Evolutionary conservation across 2,888 invertebrate genomes (phyloP), one percentile per base, ranked within the genome.

Genomic region (Microctonus hyperodae): DNA sequence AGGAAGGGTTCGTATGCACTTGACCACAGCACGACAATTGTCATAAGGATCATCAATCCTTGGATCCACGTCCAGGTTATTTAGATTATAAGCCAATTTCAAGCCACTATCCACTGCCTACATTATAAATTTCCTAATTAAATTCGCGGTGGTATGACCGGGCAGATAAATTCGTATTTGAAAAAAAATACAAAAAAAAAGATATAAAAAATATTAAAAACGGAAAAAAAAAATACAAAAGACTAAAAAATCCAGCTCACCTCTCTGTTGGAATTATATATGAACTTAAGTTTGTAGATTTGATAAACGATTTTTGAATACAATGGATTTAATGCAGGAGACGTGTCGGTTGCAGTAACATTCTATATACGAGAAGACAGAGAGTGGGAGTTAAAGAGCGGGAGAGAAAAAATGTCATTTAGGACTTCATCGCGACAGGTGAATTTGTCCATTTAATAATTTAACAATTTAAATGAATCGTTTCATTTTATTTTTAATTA

Each of bases 1-100:
- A 82, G 71, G 82, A 82, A 65, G 81, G 81, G 66, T 81, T 78
- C 69, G 82, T 82, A 69, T 82, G 83, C 76, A 83, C 83, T 74
- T 83, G 83, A 83, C 80, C 81, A 72, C 72, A 78, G 60, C 76
- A 73, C 69, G 66, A 73, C 70, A 71, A 73, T 73, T 74, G 76
- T 74, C 75, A 76, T 72, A 76, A 62, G 31, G 40, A 67, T 31
- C 75, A 56, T 75, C 78, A 73, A 76, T 74, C 75, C 74, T 74
- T 77, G 75, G 78, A 80, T 78, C 77, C 75, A 74, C 77, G 69
- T 76, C 78, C 75, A 76, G 77, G 75, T 74, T 81, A 76, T 77
- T 75, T 79, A 77, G 77, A 79, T 77, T 80, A 78, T 78, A 80
- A 81, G 78, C 79, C 60, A 63, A 65, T 61, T 51, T 60, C 61